These are phyloP conservation scores for Ammodytes marinus DNA, from an alignment of 2,113 vertebrate genomes.

Conservation along the genomic window DNA sequence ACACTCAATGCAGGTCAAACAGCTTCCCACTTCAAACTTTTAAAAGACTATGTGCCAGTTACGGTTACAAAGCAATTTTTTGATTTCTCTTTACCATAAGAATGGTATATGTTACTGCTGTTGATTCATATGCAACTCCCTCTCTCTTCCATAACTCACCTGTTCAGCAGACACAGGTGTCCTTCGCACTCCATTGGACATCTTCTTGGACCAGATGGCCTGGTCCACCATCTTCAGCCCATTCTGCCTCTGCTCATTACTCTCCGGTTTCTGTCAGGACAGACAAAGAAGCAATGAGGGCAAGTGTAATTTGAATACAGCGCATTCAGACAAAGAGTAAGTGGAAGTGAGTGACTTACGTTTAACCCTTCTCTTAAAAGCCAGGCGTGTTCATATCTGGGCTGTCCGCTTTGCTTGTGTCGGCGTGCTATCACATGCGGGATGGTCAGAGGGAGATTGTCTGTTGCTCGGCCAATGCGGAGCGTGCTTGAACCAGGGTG, in stretches of 20 bases:
- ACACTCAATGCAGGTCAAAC: neutral
- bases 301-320: neutral
- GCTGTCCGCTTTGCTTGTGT: slow-evolving; percentile 91
- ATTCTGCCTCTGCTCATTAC: slow-evolving; percentile 96
- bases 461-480: slow-evolving; percentile 93
- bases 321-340: neutral
- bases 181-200: slow-evolving; percentile 96
- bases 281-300: neutral
- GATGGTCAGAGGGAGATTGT: slow-evolving; percentile 90
- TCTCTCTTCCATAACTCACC: slow-evolving; percentile 77
- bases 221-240: slow-evolving; percentile 99
- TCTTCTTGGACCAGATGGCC: slow-evolving; percentile 99
- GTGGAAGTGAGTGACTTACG: slow-evolving; percentile 79
- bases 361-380: slow-evolving; percentile 93
- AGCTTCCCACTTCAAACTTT: neutral
- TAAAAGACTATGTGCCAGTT: neutral
- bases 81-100: neutral
- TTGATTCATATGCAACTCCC: neutral
- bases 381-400: slow-evolving; percentile 89
- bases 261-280: slow-evolving; percentile 91
- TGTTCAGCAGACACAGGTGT: slow-evolving; percentile 96
- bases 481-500: slow-evolving; percentile 93
- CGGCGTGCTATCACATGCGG: slow-evolving; percentile 94
- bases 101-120: neutral
- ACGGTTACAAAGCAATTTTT: neutral